Evolutionary conservation across 1,140 invertebrate species (phyloP), one percentile per base, ranked within the genome.

Genomic region (Drosophila bocqueti): DNA sequence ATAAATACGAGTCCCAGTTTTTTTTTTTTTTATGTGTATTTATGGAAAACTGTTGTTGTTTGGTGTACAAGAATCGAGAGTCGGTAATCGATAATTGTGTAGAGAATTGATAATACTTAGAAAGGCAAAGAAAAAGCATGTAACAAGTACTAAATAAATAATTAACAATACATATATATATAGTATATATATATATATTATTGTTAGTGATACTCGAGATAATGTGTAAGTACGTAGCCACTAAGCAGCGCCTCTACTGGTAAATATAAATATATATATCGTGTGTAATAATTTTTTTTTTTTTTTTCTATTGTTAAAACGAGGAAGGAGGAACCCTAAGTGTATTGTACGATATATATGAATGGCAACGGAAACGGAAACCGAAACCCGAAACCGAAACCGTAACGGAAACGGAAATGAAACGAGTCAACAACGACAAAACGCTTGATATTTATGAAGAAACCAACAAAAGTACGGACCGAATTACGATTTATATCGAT

Each of bases 191-290:
- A 85, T 76, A 57, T n/a, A 58, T 58, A 42, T 24, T 58, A 58
- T 87, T 87, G 80, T 83, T 80, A 87, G 83, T 87, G 83, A 87
- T 87, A 87, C 83, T 87, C 80, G 73, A 68, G 21, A 10, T 55
- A 55, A 87, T 81, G 67, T 87, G 69, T 87, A 87, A 87, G 77
- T 65, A 68, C 40, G 29, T 86, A 82, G 78, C 63, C 62, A 67
- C 55, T 82, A 86, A 86, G 83, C 74, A 71, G 42, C 71, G 79
- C 77, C 79, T 76, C 52, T 62, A 60, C 47, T 63, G 62, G 43
- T 49, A 62, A 31, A 24, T 24, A 24, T 24, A 24, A 3, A 50
- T 50, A 34, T 31, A 34, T 50, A 45, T 47, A 38, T 68, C 64
- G 63, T 71, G 45, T 69, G 74, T 77, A 47, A 71, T 63, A 61